phyloP scores from a whole-genome alignment of 2,888 invertebrate species.

The Aporophyla nigra region DNA sequence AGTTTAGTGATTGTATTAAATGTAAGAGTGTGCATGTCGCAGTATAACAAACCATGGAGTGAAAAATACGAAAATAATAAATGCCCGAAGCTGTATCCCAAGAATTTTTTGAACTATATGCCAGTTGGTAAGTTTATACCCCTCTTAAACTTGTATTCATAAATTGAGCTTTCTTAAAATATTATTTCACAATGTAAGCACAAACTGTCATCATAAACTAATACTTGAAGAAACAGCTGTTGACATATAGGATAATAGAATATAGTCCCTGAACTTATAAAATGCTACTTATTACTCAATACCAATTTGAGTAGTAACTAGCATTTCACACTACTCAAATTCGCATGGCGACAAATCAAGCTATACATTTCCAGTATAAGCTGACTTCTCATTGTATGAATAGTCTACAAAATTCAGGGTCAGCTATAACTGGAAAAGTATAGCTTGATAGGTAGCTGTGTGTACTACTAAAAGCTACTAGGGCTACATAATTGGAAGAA shows the following conservation, averaged over 20 bases:
- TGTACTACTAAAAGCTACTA: no score
- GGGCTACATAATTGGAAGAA: neutral
- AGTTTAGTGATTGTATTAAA: constrained; percentile 76
- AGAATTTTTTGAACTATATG: constrained; percentile 90
- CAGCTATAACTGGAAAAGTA: no score
- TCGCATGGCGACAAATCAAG: no score
- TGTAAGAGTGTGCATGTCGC: constrained; percentile 77
- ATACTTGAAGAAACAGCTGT: constrained; percentile 36
- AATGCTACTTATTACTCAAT: neutral
- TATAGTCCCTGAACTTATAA: neutral
- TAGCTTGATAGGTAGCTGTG: no score
- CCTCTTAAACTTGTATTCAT: constrained; percentile 7
- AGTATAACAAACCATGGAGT: constrained; percentile 87
- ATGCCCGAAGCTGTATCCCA: constrained; percentile 90
- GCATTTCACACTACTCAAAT: no score
- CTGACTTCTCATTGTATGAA: no score
- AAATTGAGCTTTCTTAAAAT: neutral
- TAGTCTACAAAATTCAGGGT: no score
- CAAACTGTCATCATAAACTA: neutral
- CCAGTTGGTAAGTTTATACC: constrained; percentile 87
- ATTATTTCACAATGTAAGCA: neutral
- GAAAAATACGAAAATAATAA: constrained; percentile 88
- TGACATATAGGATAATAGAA: neutral
- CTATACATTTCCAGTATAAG: no score
- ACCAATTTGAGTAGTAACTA: no score